Percentiles rank a stretch among this genome's conserved stretches.
These are phyloP conservation scores for Drosophila formosana DNA, from an alignment of 2,888 invertebrate species.

Conservation along the genomic window DNA sequence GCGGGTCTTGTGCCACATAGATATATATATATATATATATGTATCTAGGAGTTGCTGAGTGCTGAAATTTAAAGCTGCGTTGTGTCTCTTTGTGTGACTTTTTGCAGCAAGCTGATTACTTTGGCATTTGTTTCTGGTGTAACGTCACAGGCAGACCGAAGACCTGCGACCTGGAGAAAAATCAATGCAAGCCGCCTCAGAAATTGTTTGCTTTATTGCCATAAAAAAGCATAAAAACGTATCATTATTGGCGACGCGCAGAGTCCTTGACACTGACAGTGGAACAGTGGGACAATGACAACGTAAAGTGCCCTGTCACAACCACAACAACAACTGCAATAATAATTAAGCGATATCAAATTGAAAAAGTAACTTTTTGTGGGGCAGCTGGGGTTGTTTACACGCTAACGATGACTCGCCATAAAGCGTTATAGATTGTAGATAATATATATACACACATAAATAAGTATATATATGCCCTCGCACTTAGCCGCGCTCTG, in stretches of 20 bases:
- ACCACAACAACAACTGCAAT: constrained; percentile 49
- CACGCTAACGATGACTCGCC: constrained; percentile 43
- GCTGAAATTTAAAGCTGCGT: constrained; percentile 73
- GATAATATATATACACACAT: constrained; percentile 29
- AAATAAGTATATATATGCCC: constrained; percentile 33
- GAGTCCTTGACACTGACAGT: constrained; percentile 56
- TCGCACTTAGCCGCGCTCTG: constrained; percentile 31
- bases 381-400: constrained; percentile 4
- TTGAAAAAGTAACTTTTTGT: constrained; percentile 71
- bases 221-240: constrained; percentile 71
- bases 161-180: constrained; percentile 32
- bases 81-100: constrained; percentile 66
- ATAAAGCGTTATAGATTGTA: constrained; percentile 42
- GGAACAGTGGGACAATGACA: constrained; percentile 71
- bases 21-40: background rate
- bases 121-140: constrained; percentile 70
- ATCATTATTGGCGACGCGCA: constrained; percentile 63
- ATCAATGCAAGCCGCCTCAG: constrained; percentile 54
- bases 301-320: constrained; percentile 73
- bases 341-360: constrained; percentile 78
- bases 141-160: constrained; percentile 4
- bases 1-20: constrained; percentile 12
- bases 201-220: constrained; percentile 64
- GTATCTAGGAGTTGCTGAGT: constrained; percentile 40
- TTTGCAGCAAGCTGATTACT: constrained; percentile 74